These are phyloP conservation scores for Tachina grossa DNA, from an alignment of 2,888 invertebrate genomes.

Conservation along the genomic window DNA sequence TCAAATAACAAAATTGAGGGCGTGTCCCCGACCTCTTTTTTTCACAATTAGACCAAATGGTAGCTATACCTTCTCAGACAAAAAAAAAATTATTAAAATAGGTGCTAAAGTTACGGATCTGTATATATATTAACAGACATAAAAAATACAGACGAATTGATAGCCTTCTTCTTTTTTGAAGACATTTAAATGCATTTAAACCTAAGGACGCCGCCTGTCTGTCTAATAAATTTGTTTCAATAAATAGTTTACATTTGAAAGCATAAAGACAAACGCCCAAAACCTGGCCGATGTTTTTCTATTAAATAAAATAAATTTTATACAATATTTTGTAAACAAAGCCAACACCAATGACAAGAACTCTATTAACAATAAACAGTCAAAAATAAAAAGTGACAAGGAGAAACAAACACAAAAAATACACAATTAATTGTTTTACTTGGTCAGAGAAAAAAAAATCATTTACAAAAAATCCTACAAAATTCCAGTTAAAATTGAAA, in stretches of 20 bases:
- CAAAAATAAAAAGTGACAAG: constrained; percentile 8
- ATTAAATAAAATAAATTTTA: constrained; percentile 75
- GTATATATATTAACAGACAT: too few species aligned
- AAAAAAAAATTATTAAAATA: too few species aligned
- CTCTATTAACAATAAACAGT: constrained; percentile 13
- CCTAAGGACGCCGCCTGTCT: constrained; percentile 22
- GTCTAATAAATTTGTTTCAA: constrained; percentile 8
- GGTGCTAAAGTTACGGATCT: too few species aligned
- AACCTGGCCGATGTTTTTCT: constrained; percentile 68
- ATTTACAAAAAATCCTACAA: background rate
- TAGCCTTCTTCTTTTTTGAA: too few species aligned
- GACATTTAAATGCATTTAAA: background rate
- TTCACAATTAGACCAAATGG: too few species aligned
- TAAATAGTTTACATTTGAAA: background rate
- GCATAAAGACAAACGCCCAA: constrained; percentile 8
- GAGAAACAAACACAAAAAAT: background rate
- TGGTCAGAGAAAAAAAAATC: constrained; percentile 8
- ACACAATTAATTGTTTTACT: constrained; percentile 54
- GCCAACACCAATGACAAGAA: constrained; percentile 62
- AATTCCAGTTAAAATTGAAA: constrained; percentile 37
- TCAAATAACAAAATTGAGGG: too few species aligned
- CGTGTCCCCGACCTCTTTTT: too few species aligned
- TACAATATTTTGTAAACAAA: constrained; percentile 79
- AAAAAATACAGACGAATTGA: too few species aligned
- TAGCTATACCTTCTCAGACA: too few species aligned